Evolutionary conservation across 2,797 vertebrate genomes (phyloP).

Genomic region (Eospalax fontanierii): DNA sequence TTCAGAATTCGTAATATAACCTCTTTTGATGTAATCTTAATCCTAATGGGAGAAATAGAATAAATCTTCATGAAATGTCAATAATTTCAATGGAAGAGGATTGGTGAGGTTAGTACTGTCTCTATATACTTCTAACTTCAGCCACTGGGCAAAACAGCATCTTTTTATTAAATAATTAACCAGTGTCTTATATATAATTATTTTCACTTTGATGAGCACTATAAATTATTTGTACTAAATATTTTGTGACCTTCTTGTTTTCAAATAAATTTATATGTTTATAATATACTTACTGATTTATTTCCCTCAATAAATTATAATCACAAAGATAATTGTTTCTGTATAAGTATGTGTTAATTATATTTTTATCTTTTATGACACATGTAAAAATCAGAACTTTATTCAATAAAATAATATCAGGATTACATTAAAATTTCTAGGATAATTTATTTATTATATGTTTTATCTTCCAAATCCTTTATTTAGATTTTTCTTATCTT

Average conservation of each 20-base stretch:
- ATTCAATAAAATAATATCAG: neutral
- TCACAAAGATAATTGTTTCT: constrained; percentile 14
- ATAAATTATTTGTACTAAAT: neutral
- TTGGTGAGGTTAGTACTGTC: neutral
- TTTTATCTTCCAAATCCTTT: neutral
- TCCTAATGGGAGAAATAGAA: constrained; percentile 26
- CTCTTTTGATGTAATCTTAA: constrained; percentile 58
- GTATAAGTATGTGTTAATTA: neutral
- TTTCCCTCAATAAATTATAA: neutral
- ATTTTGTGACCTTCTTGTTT: neutral
- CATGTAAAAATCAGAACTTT: neutral
- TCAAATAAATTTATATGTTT: neutral
- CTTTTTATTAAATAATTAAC: constrained; percentile 25
- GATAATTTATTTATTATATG: neutral
- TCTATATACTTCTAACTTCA: constrained; percentile 33
- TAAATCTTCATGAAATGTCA: neutral
- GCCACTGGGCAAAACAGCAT: neutral
- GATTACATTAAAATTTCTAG: constrained; percentile 38
- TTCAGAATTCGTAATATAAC: constrained; percentile 51
- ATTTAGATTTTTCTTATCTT: constrained; percentile 33
- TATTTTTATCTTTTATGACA: neutral
- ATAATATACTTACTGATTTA: neutral
- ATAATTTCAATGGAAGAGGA: neutral
- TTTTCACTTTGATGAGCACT: constrained; percentile 40
- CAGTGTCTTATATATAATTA: constrained; percentile 8